phyloP scores from a whole-genome alignment of 2,797 vertebrate genomes.

The Sebastes diaconus region DNA sequence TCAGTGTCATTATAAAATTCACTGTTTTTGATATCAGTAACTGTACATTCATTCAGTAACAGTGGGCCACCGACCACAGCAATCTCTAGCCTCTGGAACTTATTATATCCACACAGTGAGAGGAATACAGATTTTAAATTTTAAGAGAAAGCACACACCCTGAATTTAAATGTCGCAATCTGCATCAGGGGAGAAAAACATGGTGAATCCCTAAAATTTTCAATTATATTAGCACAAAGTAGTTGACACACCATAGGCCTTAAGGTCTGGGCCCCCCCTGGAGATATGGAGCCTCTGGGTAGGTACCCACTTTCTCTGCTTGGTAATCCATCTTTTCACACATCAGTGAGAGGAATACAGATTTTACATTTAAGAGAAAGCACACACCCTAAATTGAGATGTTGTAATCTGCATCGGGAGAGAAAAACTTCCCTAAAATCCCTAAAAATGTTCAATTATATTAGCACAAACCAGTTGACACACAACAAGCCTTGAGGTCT shows the following conservation, averaged over 20 bases:
- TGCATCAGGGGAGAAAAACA: not conserved
- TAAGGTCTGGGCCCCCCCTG: not conserved
- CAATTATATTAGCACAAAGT: not conserved
- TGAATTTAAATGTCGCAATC: not conserved
- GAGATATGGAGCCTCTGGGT: no score
- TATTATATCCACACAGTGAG: not conserved
- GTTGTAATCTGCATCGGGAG: not conserved
- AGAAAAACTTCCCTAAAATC: not conserved
- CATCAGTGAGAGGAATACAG: not conserved
- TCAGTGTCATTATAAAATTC: no score
- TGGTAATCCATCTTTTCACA: not conserved
- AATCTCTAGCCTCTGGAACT: not conserved
- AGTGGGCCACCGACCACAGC: not conserved
- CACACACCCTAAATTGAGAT: not conserved
- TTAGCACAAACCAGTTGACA: not conserved
- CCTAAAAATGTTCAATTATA: not conserved
- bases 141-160: not conserved
- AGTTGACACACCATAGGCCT: not conserved
- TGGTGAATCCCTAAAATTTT: not conserved
- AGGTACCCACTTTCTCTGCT: no score
- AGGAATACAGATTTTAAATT: not conserved
- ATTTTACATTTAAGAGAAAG: not conserved
- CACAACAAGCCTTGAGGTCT: not conserved
- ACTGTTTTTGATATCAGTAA: not conserved
- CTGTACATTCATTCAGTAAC: not conserved